Evolutionary conservation across 2,113 vertebrate genomes (phyloP).

Genomic region (Oncorhynchus keta): DNA sequence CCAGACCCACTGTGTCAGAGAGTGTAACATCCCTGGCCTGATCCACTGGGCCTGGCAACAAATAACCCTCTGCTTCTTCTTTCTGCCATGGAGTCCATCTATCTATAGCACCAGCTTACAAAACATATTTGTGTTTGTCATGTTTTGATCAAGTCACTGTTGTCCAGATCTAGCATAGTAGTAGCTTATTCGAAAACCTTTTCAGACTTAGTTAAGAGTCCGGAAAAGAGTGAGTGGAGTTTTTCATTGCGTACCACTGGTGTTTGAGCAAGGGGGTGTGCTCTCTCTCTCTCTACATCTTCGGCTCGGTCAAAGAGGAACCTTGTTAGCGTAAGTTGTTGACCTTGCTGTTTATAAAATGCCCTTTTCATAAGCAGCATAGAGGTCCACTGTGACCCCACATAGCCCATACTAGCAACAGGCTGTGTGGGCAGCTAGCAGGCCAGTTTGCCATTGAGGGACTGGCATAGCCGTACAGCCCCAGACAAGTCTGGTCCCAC

Average conservation of each 20-base stretch:
- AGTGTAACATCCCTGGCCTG: too few relatives aligned
- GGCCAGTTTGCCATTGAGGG: neutral
- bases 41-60: neutral
- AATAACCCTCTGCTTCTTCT: neutral
- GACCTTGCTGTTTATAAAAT: constrained; percentile 58
- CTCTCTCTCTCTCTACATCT: constrained; percentile 4
- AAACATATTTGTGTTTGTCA: neutral
- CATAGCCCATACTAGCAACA: constrained; percentile 24
- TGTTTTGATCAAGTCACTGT: neutral
- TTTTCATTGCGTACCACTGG: constrained; percentile 19
- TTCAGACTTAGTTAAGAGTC: neutral
- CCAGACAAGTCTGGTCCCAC: constrained; percentile 11
- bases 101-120: neutral
- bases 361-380: constrained; percentile 56
- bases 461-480: neutral
- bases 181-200: neutral
- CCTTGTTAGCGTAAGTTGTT: constrained; percentile 45
- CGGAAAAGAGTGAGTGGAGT: neutral
- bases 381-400: constrained; percentile 43
- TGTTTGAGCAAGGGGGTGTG: constrained; percentile 33
- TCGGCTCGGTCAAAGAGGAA: constrained; percentile 31
- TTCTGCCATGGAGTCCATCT: neutral
- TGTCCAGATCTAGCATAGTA: neutral
- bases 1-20: too few relatives aligned
- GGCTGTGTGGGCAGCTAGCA: constrained; percentile 31